Conservation (phyloP, 2,888 invertebrate species). For the Sesia bembeciformis region DNA sequence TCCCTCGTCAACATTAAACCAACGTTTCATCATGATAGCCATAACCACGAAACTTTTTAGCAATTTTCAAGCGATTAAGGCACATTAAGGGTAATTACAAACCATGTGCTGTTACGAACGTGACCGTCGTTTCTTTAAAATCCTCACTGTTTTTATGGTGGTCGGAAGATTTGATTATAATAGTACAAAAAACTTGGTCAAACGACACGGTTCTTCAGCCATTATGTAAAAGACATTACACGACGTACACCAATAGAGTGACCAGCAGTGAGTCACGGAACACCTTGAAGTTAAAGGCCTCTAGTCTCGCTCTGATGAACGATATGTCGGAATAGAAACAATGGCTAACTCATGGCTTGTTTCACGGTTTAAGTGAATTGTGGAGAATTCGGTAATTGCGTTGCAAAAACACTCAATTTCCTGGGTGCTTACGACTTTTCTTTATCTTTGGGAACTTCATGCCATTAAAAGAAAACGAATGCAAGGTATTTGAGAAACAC, state of each 20-base stretch:
- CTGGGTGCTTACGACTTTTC: neutral
- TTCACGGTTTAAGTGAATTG: conserved; percentile 23
- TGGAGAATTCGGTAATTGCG: neutral
- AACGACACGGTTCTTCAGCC: neutral
- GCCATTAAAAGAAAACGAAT: too few species aligned
- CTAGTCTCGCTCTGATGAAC: conserved; percentile 46
- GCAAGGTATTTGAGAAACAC: too few species aligned
- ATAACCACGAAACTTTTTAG: too few species aligned
- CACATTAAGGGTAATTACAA: too few species aligned
- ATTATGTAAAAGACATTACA: neutral
- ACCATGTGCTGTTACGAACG: too few species aligned
- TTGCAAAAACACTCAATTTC: neutral
- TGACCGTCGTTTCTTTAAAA: too few species aligned
- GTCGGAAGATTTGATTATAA: neutral
- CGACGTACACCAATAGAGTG: conserved; percentile 8
- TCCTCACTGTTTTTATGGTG: neutral
- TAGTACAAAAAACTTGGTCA: neutral
- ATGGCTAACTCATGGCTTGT: conserved; percentile 47
- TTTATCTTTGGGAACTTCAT: too few species aligned
- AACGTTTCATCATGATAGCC: too few species aligned
- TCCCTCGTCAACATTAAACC: too few species aligned
- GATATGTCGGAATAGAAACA: conserved; percentile 44
- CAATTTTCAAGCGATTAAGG: too few species aligned
- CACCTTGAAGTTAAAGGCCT: conserved; percentile 27
- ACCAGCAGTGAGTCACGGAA: conserved; percentile 25